Evolutionary conservation across 1,140 invertebrate genomes (phyloP).

Genomic region (Drosophila repleta): DNA sequence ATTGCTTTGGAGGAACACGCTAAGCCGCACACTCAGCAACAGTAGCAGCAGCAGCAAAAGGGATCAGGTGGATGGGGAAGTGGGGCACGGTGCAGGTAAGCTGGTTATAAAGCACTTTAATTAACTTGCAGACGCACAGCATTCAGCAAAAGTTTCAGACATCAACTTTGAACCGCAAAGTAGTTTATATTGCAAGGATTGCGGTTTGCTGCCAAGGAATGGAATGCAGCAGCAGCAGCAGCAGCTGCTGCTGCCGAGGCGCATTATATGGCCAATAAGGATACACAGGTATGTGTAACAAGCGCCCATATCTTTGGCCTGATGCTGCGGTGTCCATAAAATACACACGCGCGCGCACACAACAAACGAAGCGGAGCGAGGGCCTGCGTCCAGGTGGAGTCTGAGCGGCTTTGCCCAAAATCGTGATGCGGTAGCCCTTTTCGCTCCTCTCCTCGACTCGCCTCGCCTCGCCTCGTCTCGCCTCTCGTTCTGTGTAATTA

Average conservation of each 20-base stretch:
- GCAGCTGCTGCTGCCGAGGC: constrained; percentile 16
- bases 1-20: constrained; percentile 32
- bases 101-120: constrained; percentile 76
- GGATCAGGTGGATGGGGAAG: not conserved
- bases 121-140: constrained; percentile 76
- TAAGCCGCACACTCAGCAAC: constrained; percentile 2
- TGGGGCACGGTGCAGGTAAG: constrained; percentile 1
- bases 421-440: not conserved
- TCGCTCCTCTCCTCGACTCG: constrained; percentile 9
- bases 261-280: constrained; percentile 72
- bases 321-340: constrained; percentile 44
- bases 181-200: constrained; percentile 77
- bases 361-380: not conserved
- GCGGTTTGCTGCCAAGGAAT: constrained; percentile 37
- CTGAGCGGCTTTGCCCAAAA: not conserved
- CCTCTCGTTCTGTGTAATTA: constrained; percentile 56
- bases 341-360: constrained; percentile 18
- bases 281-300: constrained; percentile 53
- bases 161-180: constrained; percentile 81
- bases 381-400: not conserved
- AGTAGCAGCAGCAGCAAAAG: not conserved
- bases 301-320: constrained; percentile 40
- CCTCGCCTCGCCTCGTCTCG: constrained; percentile 2
- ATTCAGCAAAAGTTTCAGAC: constrained; percentile 71
- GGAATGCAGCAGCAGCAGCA: constrained; percentile 59